phyloP scores from a whole-genome alignment of 2,113 vertebrate species.

The Odobenus rosmarus region DNA sequence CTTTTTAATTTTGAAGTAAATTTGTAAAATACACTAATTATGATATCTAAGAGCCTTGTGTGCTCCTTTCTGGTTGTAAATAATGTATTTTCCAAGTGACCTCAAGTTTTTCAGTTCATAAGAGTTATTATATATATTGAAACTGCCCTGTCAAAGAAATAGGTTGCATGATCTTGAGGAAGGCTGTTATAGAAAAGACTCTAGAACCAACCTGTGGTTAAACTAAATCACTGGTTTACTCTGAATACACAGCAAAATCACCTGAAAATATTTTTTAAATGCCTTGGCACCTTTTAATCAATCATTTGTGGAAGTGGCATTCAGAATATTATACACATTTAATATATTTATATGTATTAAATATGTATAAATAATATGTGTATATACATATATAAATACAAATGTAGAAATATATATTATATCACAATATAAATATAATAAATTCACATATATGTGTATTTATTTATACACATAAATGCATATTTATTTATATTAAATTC shows the following conservation, averaged over 20 bases:
- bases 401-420: neutral
- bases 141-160: neutral
- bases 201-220: neutral
- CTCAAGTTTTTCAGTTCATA: neutral
- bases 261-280: neutral
- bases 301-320: neutral
- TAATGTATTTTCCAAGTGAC: neutral
- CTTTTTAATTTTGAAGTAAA: constrained; percentile 27
- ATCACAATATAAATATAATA: neutral
- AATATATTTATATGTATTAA: neutral
- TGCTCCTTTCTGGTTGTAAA: neutral
- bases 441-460: neutral
- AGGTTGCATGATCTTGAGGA: neutral
- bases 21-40: neutral
- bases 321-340: neutral
- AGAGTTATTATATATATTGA: neutral
- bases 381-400: neutral
- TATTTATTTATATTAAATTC: neutral
- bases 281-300: neutral
- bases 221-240: neutral
- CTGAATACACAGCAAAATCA: neutral
- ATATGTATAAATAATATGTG: neutral
- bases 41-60: neutral
- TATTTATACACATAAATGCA: neutral
- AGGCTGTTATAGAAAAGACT: neutral